Conservation (phyloP, 2,888 invertebrate genomes). For the Conchocele bisecta region DNA sequence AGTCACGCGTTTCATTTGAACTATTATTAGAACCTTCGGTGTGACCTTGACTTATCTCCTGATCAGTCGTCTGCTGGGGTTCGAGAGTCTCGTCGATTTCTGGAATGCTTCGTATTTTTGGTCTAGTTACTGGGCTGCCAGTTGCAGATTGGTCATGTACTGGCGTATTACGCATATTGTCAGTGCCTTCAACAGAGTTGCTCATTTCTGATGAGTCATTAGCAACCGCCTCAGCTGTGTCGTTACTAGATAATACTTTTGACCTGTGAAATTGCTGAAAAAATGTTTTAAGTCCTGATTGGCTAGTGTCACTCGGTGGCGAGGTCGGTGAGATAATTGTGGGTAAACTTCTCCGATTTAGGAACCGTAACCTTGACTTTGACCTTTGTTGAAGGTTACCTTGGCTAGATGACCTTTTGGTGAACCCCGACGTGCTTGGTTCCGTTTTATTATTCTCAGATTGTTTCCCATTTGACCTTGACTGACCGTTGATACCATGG, state of each 20-base stretch:
- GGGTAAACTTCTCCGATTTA: constrained; percentile 50
- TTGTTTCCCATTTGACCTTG: too few relatives aligned
- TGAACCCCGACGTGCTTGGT: constrained; percentile 11
- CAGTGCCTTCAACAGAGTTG: not conserved
- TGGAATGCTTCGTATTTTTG: constrained; percentile 38
- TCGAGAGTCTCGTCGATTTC: constrained; percentile 25
- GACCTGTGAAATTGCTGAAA: constrained; percentile 52
- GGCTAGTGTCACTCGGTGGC: constrained; percentile 34
- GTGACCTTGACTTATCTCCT: constrained; percentile 2
- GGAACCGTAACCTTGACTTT: constrained; percentile 39
- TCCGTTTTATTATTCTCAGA: not conserved
- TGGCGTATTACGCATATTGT: too few relatives aligned
- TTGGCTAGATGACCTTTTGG: constrained; percentile 25
- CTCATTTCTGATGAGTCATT: too few relatives aligned
- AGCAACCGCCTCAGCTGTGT: too few relatives aligned
- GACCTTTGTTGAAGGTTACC: constrained; percentile 40
- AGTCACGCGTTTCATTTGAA: not conserved
- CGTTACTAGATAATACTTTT: too few relatives aligned
- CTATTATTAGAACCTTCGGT: constrained; percentile 1
- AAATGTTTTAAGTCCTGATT: constrained; percentile 43
- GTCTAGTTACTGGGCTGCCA: constrained; percentile 15
- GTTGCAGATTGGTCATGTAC: constrained; percentile 1
- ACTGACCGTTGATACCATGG: too few relatives aligned
- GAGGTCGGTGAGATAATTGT: constrained; percentile 26
- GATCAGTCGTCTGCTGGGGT: constrained; percentile 2